Evolutionary conservation across 2,113 vertebrate species (phyloP).

Genomic region (Beaufortia kweichowensis): DNA sequence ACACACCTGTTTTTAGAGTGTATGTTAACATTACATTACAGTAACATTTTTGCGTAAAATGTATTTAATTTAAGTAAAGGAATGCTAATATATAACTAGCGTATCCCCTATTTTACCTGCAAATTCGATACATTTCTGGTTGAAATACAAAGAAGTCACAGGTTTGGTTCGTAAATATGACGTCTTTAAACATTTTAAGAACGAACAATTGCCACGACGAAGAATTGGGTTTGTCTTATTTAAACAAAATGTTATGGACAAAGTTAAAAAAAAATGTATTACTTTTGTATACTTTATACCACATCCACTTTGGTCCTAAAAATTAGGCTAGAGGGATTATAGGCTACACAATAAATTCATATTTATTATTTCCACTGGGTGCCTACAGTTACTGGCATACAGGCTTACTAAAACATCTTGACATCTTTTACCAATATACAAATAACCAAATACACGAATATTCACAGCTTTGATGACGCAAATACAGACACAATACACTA

Average conservation of each 20-base stretch:
- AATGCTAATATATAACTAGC: background rate
- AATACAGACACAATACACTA: constrained; percentile 69
- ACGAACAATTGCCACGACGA: background rate
- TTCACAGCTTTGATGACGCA: constrained; percentile 78
- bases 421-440: constrained; percentile 70
- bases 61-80: background rate
- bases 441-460: constrained; percentile 69
- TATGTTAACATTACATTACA: too few species aligned
- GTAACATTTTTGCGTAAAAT: too few species aligned
- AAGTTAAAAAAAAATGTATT: background rate
- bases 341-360: constrained; percentile 43
- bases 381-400: constrained; percentile 45
- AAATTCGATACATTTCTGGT: background rate
- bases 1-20: too few species aligned
- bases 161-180: background rate
- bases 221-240: background rate
- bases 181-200: too few species aligned
- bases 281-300: background rate
- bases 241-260: background rate
- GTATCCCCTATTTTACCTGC: too few species aligned
- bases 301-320: background rate
- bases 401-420: constrained; percentile 67
- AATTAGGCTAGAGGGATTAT: constrained; percentile 23
- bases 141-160: background rate
- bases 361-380: constrained; percentile 60